Conservation (phyloP, 2,888 invertebrate species). For the Mystacides longicornis region DNA sequence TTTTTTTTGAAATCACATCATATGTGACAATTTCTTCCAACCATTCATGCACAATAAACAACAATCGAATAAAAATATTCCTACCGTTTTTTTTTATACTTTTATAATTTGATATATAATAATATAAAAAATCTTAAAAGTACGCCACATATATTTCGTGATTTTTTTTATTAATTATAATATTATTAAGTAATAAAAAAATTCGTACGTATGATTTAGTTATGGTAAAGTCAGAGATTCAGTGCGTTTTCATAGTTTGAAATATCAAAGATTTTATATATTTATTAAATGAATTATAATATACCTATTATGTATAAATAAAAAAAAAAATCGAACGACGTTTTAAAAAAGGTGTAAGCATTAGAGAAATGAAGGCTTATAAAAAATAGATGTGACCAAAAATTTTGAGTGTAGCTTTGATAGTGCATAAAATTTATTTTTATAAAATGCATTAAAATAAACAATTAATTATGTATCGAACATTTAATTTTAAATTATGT, state of each 20-base stretch:
- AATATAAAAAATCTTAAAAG: slow-evolving; percentile 14
- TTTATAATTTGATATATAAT: slow-evolving; percentile 10
- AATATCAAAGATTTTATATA: too few species aligned
- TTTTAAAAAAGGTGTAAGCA: too few species aligned
- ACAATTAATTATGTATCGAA: too few species aligned
- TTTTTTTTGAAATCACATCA: slow-evolving; percentile 9
- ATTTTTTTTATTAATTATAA: slow-evolving; percentile 16
- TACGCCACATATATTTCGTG: slow-evolving; percentile 25
- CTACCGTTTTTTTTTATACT: not conserved
- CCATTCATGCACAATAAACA: not conserved
- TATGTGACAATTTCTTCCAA: slow-evolving; percentile 4
- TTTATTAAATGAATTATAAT: too few species aligned
- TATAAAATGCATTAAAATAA: too few species aligned
- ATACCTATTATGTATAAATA: too few species aligned
- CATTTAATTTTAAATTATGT: too few species aligned
- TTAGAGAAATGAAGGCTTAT: too few species aligned
- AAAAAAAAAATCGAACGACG: too few species aligned
- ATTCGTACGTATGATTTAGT: slow-evolving; percentile 9
- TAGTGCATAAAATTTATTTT: too few species aligned
- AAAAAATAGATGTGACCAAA: too few species aligned
- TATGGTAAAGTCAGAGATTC: slow-evolving; percentile 12
- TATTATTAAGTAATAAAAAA: slow-evolving; percentile 7
- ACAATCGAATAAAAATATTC: slow-evolving; percentile 9
- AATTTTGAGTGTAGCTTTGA: too few species aligned
- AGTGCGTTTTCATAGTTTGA: slow-evolving; percentile 22